phyloP scores from a whole-genome alignment of 2,113 vertebrate genomes.

The Pluvialis apricaria region DNA sequence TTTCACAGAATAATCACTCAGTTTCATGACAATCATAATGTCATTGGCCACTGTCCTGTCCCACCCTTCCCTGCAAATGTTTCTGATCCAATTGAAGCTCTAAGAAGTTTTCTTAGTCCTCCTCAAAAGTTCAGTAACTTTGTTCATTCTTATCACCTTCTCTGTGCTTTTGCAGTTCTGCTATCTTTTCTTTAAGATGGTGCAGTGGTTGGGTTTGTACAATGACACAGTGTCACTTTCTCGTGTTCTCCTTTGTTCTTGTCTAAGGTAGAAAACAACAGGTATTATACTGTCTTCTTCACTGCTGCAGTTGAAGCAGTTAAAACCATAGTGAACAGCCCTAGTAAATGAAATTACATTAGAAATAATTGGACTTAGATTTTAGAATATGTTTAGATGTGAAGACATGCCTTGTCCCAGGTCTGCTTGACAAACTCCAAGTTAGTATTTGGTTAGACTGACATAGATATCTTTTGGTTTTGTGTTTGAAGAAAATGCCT shows the following conservation, averaged over 20 bases:
- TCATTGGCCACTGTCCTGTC: not conserved
- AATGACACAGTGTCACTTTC: not conserved
- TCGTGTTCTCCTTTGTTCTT: not conserved
- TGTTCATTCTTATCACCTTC: not conserved
- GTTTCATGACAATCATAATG: not conserved
- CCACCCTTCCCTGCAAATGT: rapidly evolving
- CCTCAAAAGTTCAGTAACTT: not conserved
- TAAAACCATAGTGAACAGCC: not conserved
- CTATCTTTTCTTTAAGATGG: not conserved
- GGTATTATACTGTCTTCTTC: not conserved
- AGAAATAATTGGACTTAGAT: rapidly evolving
- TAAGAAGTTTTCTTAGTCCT: not conserved
- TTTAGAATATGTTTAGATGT: not conserved
- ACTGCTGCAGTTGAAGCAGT: not conserved
- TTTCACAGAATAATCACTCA: not conserved
- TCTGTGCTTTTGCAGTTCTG: not conserved
- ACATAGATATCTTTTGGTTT: not conserved
- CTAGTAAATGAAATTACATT: not conserved
- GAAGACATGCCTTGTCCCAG: not conserved
- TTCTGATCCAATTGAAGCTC: not conserved
- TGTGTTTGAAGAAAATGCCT: not conserved
- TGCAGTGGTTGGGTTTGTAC: not conserved
- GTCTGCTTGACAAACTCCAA: not conserved
- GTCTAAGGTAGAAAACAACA: not conserved
- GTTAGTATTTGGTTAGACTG: not conserved